Evolutionary conservation across 2,888 invertebrate species (phyloP).

Genomic region (Diarsia dahlii): DNA sequence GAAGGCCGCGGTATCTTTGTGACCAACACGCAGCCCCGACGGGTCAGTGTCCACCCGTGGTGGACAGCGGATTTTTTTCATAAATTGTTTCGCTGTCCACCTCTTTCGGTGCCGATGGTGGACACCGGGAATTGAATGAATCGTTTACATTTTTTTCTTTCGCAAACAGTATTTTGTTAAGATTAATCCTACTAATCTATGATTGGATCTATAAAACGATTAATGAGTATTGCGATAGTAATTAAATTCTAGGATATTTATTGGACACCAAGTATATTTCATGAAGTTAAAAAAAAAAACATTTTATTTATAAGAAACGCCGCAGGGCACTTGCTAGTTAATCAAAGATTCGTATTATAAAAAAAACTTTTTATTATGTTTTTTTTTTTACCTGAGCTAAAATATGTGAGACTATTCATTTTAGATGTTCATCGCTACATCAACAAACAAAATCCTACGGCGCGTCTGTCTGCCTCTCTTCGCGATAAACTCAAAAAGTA

Average conservation of each 20-base stretch:
- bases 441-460: no score
- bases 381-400: background rate
- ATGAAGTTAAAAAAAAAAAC: background rate
- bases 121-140: background rate
- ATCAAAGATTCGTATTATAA: background rate
- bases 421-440: background rate
- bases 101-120: no score
- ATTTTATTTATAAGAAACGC: slow-evolving; percentile 11
- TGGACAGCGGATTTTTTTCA: no score
- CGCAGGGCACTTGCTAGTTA: background rate
- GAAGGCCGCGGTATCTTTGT: no score
- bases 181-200: background rate
- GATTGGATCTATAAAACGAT: slow-evolving; percentile 1
- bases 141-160: background rate
- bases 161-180: background rate
- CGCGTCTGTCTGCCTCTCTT: no score
- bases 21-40: no score
- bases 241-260: slow-evolving; percentile 37
- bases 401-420: slow-evolving; percentile 8
- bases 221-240: slow-evolving; percentile 16
- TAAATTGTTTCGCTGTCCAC: no score
- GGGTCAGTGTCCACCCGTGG: no score
- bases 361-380: background rate
- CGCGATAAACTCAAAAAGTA: no score
- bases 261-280: background rate